Base-by-base conservation (phyloP, 53 echinoderm and acorn worm genomes). In the Apostichopus leukothele region DNA sequence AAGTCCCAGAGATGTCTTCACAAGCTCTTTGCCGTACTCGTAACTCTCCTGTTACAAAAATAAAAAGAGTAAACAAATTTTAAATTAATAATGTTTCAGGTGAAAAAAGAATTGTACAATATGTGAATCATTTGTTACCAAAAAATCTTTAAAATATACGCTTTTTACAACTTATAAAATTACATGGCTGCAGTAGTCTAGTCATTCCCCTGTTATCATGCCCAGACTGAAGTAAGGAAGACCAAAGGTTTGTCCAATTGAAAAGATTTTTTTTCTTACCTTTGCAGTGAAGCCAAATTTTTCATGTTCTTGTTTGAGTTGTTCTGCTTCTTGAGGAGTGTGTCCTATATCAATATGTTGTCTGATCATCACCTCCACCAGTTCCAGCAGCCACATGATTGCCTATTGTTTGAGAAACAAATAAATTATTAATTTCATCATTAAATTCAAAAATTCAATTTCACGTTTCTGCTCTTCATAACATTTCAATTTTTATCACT, bases 271-370 rank as follows among this genome's bases (percentile, higher is more conserved):
- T 3, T 83, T 53, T 59, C 90, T 95, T 76, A 97, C 97, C 94
- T 88, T 91, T 52, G 97, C 97, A 68, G 97, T 97, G 14, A 61
- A 79, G 84, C 95, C 97, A 94, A 97, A 95, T 78, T 94, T 94
- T 39, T 83, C 87, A 89, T 97, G 95, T 19, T 95, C 94, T 74
- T 89, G 86, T 53, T 92, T 95, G 66, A 95, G 91, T 76, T 91
- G 87, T 25, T 95, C 93, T 10, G 95, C 97, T 51, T 97, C 97
- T 61, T 88, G 89, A 7, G 95, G 90, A 51, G 95, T 86, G 59
- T 90, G 90, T 39, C 97, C 97, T 16, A 97, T 89, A 67, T 93
- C 94, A 21, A 94, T 57, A 27, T 97, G 95, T 59, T 93, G 92
- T n/a, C 86, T 83, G 12, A 93, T 84, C 92, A 97, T 91, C 18